Percentiles rank a stretch among this genome's conserved stretches.
phyloP scores from a whole-genome alignment of 1,140 invertebrate genomes.

The Drosophila obscura region DNA sequence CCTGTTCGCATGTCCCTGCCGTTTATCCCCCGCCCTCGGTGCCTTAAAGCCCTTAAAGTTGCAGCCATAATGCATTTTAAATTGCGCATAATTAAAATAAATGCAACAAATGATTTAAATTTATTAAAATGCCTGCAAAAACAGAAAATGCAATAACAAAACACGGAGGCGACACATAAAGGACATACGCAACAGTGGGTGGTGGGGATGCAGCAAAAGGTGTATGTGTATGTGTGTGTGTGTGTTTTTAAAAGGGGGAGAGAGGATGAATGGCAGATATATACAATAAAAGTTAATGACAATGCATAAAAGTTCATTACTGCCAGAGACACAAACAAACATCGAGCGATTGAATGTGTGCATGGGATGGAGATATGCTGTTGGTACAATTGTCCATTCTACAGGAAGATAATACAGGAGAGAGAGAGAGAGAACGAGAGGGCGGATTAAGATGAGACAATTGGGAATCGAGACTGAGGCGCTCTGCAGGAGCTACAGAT shows the following conservation, averaged over 20 bases:
- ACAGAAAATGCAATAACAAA: constrained; percentile 33
- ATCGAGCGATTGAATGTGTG: constrained; percentile 4
- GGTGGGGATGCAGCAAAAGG: background rate
- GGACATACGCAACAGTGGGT: background rate
- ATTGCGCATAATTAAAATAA: constrained; percentile 78
- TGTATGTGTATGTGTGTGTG: background rate
- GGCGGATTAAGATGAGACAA: constrained; percentile 24
- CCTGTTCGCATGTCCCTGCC: background rate
- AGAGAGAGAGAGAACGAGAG: background rate
- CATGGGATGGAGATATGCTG: constrained; percentile 19
- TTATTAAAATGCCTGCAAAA: constrained; percentile 74
- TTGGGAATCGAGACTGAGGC: constrained; percentile 17
- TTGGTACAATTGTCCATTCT: constrained; percentile 39
- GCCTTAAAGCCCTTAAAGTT: constrained; percentile 35
- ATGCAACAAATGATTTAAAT: constrained; percentile 82
- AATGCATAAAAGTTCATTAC: constrained; percentile 82
- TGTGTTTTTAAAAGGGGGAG: background rate
- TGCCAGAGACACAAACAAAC: constrained; percentile 54
- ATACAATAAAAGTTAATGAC: constrained; percentile 81
- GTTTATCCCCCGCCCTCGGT: background rate
- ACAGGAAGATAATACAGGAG: constrained; percentile 1
- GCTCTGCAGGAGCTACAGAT: background rate
- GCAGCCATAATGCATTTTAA: constrained; percentile 72
- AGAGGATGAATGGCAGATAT: constrained; percentile 53
- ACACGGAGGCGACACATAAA: constrained; percentile 28